Base-by-base conservation (phyloP, 2,113 vertebrate genomes). In the Rhodinocichla rosea region DNA sequence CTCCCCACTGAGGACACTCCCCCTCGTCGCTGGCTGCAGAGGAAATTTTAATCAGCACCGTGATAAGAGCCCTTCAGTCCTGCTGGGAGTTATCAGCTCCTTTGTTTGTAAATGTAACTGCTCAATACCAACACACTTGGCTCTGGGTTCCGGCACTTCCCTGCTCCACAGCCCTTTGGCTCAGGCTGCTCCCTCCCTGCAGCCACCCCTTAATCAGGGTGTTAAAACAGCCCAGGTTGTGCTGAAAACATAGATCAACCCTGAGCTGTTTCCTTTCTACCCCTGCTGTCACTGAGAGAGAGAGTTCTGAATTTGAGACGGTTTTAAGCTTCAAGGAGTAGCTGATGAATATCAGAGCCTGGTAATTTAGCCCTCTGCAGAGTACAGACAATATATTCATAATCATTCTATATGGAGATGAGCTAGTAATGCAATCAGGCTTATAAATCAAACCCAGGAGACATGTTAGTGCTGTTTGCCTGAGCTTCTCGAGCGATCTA, bases 401-500 rank as follows among this genome's bases (percentile, higher is more conserved):
- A 77, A 90, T 77, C 50, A 90, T 92, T 93, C 87, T 86, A 67
- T 83, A 96, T 70, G 83, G 65, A 95, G 89, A 96, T 94, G 92
- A 96, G 83, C 90, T 83, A 39, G 44, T 67, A 93, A 86, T 0
- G 5, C 83, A 88, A 75, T 90, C 88, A 90, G 24, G 59, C 33
- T 74, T 92, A 77, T 74, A 94, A 95, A 93, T 93, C 90, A 92
- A 93, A 63, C 76, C 86, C 92, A 59, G 86, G 88, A 94, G 96
- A 83, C 75, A 16, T 13, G 42, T 80, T 92, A 62, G 26, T 74
- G 71, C 88, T 88, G 76, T 88, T 86, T 55, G 71, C 59, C 23
- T 70, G 86, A 81, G 95, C 68, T 86, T 90, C 80, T 35, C 16
- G 49, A 85, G 45, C 3, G 1, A 71, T 79, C 35, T 50, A 78